Conservation (phyloP, 2,797 vertebrate genomes). For the Falco novaeseelandiae region DNA sequence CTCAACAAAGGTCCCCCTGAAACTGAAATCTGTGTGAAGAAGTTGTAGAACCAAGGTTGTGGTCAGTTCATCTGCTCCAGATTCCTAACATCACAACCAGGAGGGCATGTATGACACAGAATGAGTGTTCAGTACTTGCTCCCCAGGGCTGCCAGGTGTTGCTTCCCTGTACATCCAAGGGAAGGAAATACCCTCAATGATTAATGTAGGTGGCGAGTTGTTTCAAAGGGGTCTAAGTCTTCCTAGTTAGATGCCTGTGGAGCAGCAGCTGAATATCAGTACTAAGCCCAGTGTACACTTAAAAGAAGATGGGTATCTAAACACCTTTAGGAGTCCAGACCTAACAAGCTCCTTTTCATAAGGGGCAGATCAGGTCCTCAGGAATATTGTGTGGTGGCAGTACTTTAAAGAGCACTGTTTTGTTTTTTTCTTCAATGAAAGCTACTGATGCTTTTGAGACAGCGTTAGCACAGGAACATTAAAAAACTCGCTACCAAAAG, state of each 20-base stretch:
- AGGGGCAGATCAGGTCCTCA: not conserved
- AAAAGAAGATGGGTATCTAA: not conserved
- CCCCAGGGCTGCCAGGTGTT: not conserved
- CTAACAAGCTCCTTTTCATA: not conserved
- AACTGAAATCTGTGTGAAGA: not conserved
- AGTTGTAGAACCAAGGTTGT: not conserved
- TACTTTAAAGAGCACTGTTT: not conserved
- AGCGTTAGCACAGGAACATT: not conserved
- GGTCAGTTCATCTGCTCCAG: not conserved
- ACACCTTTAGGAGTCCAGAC: not conserved
- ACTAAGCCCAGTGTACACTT: not conserved
- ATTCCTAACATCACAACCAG: not conserved
- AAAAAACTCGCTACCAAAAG: not conserved
- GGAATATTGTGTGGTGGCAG: not conserved
- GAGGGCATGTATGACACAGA: not conserved
- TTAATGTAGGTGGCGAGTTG: not conserved
- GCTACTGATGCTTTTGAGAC: not conserved
- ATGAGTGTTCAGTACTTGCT: rapidly evolving
- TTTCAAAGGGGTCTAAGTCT: not conserved
- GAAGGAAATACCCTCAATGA: not conserved
- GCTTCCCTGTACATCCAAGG: not conserved
- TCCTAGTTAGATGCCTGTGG: not conserved
- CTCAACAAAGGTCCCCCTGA: not conserved
- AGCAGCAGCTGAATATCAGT: not conserved
- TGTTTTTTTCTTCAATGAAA: not conserved